These are phyloP conservation scores for Zalophus californianus DNA, from an alignment of 2,797 vertebrate species.

Conservation along the genomic window DNA sequence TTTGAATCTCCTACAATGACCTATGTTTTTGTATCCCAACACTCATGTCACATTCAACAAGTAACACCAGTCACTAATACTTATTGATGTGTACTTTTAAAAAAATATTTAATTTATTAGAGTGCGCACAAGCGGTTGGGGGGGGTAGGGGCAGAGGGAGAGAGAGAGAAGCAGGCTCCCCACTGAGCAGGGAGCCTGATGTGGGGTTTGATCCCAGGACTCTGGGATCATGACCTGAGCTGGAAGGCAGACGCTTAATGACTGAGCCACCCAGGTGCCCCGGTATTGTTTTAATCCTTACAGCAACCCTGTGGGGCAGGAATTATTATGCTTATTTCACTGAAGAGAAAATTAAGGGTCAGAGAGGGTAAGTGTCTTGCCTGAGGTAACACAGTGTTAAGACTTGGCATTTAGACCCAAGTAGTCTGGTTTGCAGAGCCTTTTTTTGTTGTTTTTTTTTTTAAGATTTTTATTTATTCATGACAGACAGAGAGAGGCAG, in stretches of 20 bases:
- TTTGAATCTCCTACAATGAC: not conserved
- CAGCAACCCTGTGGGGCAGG: not conserved
- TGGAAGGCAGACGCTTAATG: too few relatives aligned
- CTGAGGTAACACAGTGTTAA: not conserved
- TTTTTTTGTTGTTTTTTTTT: not conserved
- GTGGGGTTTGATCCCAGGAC: too few relatives aligned
- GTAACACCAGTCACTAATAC: not conserved
- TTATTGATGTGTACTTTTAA: not conserved
- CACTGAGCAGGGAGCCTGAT: too few relatives aligned
- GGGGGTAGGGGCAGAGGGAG: too few relatives aligned
- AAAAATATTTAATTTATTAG: too few relatives aligned
- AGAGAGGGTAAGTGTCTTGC: not conserved
- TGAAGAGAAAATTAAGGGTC: not conserved
- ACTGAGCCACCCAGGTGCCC: too few relatives aligned
- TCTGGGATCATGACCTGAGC: too few relatives aligned
- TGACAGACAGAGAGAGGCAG: too few relatives aligned
- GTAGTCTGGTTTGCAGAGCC: not conserved
- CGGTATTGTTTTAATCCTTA: not conserved
- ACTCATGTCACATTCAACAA: not conserved
- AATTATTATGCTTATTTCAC: not conserved
- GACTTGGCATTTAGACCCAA: not conserved
- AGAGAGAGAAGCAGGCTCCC: too few relatives aligned
- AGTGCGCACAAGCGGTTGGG: too few relatives aligned
- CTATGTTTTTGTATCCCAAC: slow-evolving; percentile 17
- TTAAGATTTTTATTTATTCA: too few relatives aligned